A percentile compares a stretch with the other conserved stretches of the same genome.
Evolutionary conservation across 2,113 vertebrate genomes (phyloP).

Genomic region (Seriola aureovittata): DNA sequence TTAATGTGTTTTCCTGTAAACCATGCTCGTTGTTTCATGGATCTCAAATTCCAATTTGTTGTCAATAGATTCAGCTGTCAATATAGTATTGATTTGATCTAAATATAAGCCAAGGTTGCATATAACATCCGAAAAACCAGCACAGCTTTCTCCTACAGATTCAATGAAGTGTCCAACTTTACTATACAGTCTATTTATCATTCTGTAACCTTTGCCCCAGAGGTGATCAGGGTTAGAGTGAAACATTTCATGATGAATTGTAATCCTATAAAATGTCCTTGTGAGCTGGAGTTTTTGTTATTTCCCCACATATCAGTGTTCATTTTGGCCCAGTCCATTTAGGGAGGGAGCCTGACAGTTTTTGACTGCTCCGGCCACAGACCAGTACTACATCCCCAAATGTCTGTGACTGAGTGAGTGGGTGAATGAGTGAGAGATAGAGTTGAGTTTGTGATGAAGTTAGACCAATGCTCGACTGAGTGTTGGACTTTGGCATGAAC

Average conservation of each 20-base stretch:
- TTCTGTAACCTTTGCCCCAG: conserved; percentile 16
- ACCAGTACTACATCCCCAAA: too few relatives aligned
- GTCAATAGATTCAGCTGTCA: conserved; percentile 10
- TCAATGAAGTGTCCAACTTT: not conserved
- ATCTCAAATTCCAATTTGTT: conserved; percentile 12
- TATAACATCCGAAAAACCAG: not conserved
- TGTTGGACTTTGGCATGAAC: too few relatives aligned
- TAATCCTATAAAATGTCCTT: conserved; percentile 24
- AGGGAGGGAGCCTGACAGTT: not conserved
- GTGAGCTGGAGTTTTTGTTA: not conserved
- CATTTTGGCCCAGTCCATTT: conserved; percentile 5
- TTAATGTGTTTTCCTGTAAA: conserved; percentile 19
- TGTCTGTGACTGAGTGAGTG: too few relatives aligned
- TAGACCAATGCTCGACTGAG: too few relatives aligned
- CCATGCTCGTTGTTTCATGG: not conserved
- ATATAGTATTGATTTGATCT: conserved; percentile 38
- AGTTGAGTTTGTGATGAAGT: too few relatives aligned
- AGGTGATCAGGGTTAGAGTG: not conserved
- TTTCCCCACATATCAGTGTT: conserved; percentile 27
- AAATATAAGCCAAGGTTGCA: conserved; percentile 28
- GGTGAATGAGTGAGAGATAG: too few relatives aligned
- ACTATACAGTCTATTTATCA: conserved; percentile 9
- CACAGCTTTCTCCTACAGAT: not conserved
- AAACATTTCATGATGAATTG: conserved; percentile 15
- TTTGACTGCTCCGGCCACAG: too few relatives aligned